Evolutionary conservation across 2,888 invertebrate genomes (phyloP), one percentile per base, ranked within the genome.

Genomic region (Drosophila buzzatii): DNA sequence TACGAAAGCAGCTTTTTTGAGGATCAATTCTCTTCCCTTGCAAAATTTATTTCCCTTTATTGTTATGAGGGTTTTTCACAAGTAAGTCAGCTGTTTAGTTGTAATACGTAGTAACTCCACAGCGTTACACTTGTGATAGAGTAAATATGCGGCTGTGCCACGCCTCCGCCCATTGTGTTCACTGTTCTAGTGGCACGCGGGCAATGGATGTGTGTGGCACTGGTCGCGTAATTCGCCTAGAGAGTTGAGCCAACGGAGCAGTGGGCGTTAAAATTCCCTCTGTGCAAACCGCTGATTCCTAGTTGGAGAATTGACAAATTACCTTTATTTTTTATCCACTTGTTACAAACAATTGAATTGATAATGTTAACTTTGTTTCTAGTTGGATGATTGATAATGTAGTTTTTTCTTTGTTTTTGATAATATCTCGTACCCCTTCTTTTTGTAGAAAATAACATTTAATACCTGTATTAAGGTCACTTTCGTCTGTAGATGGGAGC

Each of bases 71-170:
- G 55, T 41, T 66, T 49, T 76, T 91, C 91, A 91, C 92, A 82
- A 89, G 84, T 81, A 61, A 91, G 91, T 91, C 91, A 91, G 91
- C 92, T 83, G 89, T 91, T 91, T 79, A 82, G 81, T 83, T 90
- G 65, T 77, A 65, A 70, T 56, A 57, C 69, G 31, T 73, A 55
- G 56, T 33, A 82, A 82, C 85, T 85, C 73, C 69, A 90, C 80
- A 77, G 91, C 92, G 91, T 91, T 91, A 91, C 91, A 92, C 89
- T 91, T 91, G 91, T 91, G 91, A 85, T 90, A 91, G 79, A 91
- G 66, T 33, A 91, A 90, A 78, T 70, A 64, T 73, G 79, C 76
- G 74, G 23, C 62, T 81, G 81, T 79, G 76, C 62, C 76, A 69
- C 77, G 68, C 81, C 72, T 68, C 70, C 78, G 23, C 81, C 74